Conservation (phyloP, 2,797 vertebrate genomes). For the Dicrostonyx torquatus region DNA sequence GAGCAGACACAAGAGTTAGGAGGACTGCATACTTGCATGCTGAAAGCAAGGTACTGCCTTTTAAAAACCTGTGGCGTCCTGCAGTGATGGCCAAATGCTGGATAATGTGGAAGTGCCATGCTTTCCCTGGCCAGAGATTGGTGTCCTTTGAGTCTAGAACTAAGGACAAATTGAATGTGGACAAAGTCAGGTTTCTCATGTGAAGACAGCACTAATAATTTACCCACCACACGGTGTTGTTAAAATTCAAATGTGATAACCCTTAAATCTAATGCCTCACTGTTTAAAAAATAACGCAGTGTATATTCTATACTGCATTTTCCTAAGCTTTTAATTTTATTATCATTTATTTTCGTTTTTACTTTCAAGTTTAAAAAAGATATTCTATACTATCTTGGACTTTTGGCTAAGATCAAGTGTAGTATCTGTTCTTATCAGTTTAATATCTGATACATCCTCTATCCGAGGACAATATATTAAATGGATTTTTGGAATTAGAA, state of each 20-base stretch:
- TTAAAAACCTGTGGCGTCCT: neutral
- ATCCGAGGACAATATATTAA: too few relatives aligned
- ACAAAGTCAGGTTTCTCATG: neutral
- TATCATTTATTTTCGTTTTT: slow-evolving; percentile 17
- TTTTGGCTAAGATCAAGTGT: too few relatives aligned
- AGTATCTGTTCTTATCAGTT: too few relatives aligned
- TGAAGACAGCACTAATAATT: neutral
- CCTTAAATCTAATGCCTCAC: neutral
- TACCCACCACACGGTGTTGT: neutral
- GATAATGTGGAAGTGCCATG: neutral
- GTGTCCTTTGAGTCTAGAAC: neutral
- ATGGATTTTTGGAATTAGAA: too few relatives aligned
- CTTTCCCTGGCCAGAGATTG: neutral
- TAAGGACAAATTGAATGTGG: neutral
- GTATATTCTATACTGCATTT: neutral
- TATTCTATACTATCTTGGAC: slow-evolving; percentile 1
- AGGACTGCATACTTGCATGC: neutral
- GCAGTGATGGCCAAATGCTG: neutral
- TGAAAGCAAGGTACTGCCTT: neutral
- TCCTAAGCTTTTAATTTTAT: neutral
- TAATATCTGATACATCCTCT: too few relatives aligned
- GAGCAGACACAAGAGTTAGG: neutral
- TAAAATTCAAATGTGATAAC: neutral
- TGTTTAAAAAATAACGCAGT: neutral
- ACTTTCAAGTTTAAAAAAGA: slow-evolving; percentile 42